Base-by-base conservation (phyloP, 2,113 vertebrate genomes). In the Microcebus murinus region DNA sequence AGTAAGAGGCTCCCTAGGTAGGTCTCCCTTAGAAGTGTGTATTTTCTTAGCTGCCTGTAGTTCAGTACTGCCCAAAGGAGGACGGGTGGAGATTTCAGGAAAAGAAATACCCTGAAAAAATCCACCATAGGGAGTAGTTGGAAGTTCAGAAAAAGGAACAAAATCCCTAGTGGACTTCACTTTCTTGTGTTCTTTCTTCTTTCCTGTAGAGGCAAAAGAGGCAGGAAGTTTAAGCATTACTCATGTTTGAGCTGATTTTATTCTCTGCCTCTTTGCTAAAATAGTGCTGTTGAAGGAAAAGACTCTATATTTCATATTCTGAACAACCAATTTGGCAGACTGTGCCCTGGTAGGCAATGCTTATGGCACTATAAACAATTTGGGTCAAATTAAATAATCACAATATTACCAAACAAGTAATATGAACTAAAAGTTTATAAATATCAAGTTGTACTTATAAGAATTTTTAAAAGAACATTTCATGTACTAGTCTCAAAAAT, bases 181-280 rank as follows among this genome's bases (percentile, higher is more conserved):
- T 98, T 97, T 98, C 98, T 98, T 97, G 98, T 97, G 96, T 98
- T 98, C 98, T 98, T 98, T 98, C 98, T 98, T 98, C 98, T 98
- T 98, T 97, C 98, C 98, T 98, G 98, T 98, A 98, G 98, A 97
- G 97, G 98, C 98, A 98, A 98, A 98, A 98, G 98, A 98, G 98
- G 98, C 98, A 98, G 97, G 97, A 98, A 98, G 97, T 97, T 97
- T 98, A 97, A 98, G 98, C 39, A 98, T 97, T 94, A 97, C 96
- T 61, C 95, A 74, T 96, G 92, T 93, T 81, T 90, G 90, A 93
- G 90, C 71, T 94, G 50, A 89, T 73, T 87, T 95, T 96, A 96
- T 85, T 96, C 88, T 98, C 77, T 98, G 98, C 97, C 98, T 98
- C 98, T 73, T 98, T 98, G 98, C 97, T 98, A 98, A 98, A 87